Percentiles rank a stretch among this genome's conserved stretches.
Evolutionary conservation across 2,888 invertebrate species (phyloP).

Genomic region (Miltochrista miniata): DNA sequence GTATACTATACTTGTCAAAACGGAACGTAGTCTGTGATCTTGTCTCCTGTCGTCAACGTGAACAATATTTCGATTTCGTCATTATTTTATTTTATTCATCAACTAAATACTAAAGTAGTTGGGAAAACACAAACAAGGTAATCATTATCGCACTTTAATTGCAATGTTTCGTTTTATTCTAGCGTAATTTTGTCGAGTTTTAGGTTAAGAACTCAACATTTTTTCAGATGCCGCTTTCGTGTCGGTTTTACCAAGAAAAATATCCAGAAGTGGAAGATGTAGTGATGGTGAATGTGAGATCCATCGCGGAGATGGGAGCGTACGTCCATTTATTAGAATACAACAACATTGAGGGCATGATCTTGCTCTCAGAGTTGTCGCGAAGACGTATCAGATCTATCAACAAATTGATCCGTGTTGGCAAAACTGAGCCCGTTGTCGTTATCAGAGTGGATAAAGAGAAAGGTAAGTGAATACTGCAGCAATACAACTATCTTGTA

Average conservation of each 20-base stretch:
- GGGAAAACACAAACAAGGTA: slow-evolving; percentile 54
- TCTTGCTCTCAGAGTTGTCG: slow-evolving; percentile 98
- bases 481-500: not conserved
- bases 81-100: slow-evolving; percentile 48
- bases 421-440: slow-evolving; percentile 99
- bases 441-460: slow-evolving; percentile 99
- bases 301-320: slow-evolving; percentile 99
- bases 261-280: slow-evolving; percentile 99
- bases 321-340: slow-evolving; percentile 99
- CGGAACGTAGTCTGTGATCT: slow-evolving; percentile 1
- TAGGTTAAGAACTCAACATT: slow-evolving; percentile 62
- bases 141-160: slow-evolving; percentile 7
- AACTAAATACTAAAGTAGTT: slow-evolving; percentile 37
- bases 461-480: slow-evolving; percentile 87
- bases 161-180: slow-evolving; percentile 1
- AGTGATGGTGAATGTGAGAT: slow-evolving; percentile 99
- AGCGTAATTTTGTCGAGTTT: slow-evolving; percentile 6
- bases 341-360: slow-evolving; percentile 99
- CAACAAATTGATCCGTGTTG: slow-evolving; percentile 99
- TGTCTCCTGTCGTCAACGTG: slow-evolving; percentile 69
- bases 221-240: slow-evolving; percentile 93
- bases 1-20: not conserved
- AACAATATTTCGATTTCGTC: slow-evolving; percentile 69
- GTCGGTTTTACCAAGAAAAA: slow-evolving; percentile 98
- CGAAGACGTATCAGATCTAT: slow-evolving; percentile 99